These are phyloP conservation scores for Callyntrura guangdongensis DNA, from an alignment of 2,888 invertebrate species.

Conservation along the genomic window DNA sequence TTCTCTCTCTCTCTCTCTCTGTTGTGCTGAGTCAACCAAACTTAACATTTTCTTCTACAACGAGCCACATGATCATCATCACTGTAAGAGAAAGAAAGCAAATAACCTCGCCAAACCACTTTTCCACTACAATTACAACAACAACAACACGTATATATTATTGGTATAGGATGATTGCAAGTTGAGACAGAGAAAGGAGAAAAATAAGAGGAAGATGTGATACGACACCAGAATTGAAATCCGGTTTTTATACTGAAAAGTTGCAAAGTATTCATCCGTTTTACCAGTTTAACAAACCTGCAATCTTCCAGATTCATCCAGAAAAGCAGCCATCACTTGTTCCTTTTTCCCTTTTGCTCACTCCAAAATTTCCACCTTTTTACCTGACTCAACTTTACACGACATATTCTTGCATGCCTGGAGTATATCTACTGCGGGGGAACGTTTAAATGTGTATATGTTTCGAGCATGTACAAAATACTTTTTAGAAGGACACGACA, in stretches of 20 bases:
- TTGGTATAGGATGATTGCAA: not conserved
- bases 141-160: not conserved
- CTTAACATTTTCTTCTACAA: not conserved
- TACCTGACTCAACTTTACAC: constrained; percentile 40
- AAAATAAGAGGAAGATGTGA: constrained; percentile 49
- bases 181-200: not conserved
- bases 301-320: constrained; percentile 6
- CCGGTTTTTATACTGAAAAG: constrained; percentile 59
- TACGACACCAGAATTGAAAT: constrained; percentile 76
- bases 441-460: not conserved
- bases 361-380: constrained; percentile 33
- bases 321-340: constrained; percentile 44
- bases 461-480: constrained; percentile 41
- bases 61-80: not conserved
- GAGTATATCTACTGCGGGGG: no score
- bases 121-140: constrained; percentile 30
- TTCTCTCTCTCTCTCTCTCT: constrained; percentile 23
- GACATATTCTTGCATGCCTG: not conserved
- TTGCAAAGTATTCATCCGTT: constrained; percentile 43
- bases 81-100: constrained; percentile 1
- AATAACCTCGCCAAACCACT: constrained; percentile 1
- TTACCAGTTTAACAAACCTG: constrained; percentile 14
- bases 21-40: constrained; percentile 29
- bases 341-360: not conserved
- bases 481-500: constrained; percentile 61